Evolutionary conservation across 2,888 invertebrate species (phyloP).

Genomic region (Neuroscelio doddi): DNA sequence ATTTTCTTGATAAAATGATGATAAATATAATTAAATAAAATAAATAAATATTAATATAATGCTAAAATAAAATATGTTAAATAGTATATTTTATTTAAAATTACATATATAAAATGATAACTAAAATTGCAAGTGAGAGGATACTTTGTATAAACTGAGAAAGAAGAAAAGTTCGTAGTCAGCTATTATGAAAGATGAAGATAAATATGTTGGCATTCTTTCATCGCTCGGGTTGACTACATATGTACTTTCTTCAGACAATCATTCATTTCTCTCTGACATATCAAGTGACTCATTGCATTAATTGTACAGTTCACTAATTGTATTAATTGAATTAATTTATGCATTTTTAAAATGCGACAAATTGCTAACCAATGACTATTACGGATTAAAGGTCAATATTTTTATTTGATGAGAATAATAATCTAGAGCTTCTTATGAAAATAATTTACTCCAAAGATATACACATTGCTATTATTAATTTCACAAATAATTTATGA

Average conservation of each 20-base stretch:
- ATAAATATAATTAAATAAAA: too few relatives aligned
- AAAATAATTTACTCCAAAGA: too few relatives aligned
- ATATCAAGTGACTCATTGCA: constrained; percentile 58
- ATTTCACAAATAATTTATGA: too few relatives aligned
- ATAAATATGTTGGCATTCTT: constrained; percentile 30
- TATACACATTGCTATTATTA: too few relatives aligned
- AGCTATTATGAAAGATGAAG: constrained; percentile 25
- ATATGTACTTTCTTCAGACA: constrained; percentile 31
- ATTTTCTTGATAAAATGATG: too few relatives aligned
- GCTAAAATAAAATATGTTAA: too few relatives aligned
- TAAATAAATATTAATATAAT: too few relatives aligned
- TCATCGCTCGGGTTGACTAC: constrained; percentile 16
- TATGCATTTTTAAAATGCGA: constrained; percentile 40
- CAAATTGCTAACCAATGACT: constrained; percentile 49
- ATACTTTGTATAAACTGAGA: constrained; percentile 13
- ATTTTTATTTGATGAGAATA: too few relatives aligned
- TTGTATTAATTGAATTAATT: constrained; percentile 59
- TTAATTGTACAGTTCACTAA: constrained; percentile 54
- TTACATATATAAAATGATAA: neutral
- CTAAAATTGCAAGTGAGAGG: constrained; percentile 10
- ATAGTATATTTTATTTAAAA: too few relatives aligned
- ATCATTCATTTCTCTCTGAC: constrained; percentile 42
- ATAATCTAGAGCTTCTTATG: neutral
- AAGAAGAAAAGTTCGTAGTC: constrained; percentile 5
- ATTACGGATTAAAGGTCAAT: neutral